A percentile compares a stretch with the other conserved stretches of the same genome.
Evolutionary conservation across 2,888 invertebrate species (phyloP).

Genomic region (Cataglyphis cursor): DNA sequence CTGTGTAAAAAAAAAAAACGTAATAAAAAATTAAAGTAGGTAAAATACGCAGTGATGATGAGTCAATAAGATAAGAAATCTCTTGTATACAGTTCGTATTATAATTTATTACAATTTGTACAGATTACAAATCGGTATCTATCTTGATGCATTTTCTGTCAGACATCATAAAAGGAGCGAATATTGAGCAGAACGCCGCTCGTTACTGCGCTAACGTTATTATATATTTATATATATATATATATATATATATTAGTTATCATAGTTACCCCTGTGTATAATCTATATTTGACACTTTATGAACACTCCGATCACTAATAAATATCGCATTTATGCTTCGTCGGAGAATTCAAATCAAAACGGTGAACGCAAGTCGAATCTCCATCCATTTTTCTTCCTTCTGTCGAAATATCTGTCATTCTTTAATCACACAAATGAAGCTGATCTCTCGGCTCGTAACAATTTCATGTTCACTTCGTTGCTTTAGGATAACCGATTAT

Average conservation of each 20-base stretch:
- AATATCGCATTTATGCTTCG: conserved; percentile 34
- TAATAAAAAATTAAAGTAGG: not conserved
- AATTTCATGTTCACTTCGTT: conserved; percentile 50
- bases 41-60: not conserved
- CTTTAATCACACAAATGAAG: not conserved
- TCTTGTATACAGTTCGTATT: conserved; percentile 65
- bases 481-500: not conserved
- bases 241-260: conserved; percentile 55
- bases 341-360: conserved; percentile 27
- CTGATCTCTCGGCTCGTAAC: conserved; percentile 6
- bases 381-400: not conserved
- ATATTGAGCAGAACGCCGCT: conserved; percentile 76
- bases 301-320: conserved; percentile 72
- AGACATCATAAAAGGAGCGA: conserved; percentile 76
- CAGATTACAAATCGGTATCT: conserved; percentile 78
- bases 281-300: conserved; percentile 70
- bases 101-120: conserved; percentile 79
- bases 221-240: not conserved
- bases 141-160: conserved; percentile 71
- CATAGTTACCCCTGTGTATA: conserved; percentile 73
- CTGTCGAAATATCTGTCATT: not conserved
- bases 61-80: not conserved
- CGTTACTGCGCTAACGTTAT: conserved; percentile 76
- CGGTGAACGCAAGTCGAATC: conserved; percentile 1
- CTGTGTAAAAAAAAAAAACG: not conserved